phyloP scores from a whole-genome alignment of 2,797 vertebrate species.

The Sebastes vulpes region DNA sequence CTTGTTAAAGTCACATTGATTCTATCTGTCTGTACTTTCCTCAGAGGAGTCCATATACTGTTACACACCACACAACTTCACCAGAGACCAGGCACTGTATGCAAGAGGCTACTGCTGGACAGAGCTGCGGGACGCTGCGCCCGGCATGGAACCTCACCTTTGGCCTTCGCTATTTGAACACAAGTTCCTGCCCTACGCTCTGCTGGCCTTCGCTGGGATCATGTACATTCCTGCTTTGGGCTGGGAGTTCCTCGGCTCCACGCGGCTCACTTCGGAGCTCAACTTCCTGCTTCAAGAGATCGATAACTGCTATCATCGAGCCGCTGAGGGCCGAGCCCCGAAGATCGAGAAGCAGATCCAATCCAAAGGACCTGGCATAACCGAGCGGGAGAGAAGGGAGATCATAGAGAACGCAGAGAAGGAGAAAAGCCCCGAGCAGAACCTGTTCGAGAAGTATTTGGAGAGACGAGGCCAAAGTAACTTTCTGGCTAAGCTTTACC shows the following conservation, averaged over 20 bases:
- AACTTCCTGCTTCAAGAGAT: conserved; percentile 99
- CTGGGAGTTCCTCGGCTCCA: conserved; percentile 98
- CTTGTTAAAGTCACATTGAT: conserved; percentile 2
- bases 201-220: conserved; percentile 97
- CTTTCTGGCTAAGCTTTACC: conserved; percentile 97
- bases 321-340: conserved; percentile 96
- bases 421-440: conserved; percentile 99
- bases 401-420: conserved; percentile 99
- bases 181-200: conserved; percentile 98
- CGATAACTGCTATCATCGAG: conserved; percentile 98
- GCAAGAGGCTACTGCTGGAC: conserved; percentile 99
- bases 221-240: conserved; percentile 98
- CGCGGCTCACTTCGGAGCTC: conserved; percentile 98
- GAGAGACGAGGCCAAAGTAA: conserved; percentile 97
- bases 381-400: conserved; percentile 94
- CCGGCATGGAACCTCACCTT: conserved; percentile 91
- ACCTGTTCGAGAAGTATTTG: conserved; percentile 98
- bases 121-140: conserved; percentile 95
- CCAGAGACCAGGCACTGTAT: conserved; percentile 98
- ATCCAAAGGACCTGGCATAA: conserved; percentile 98
- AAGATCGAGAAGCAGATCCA: conserved; percentile 99
- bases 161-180: conserved; percentile 97
- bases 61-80: conserved; percentile 99
- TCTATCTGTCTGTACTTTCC: conserved; percentile 30
- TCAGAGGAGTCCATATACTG: conserved; percentile 99